A percentile compares a stretch with the other conserved stretches of the same genome.
phyloP scores from a whole-genome alignment of 2,113 vertebrate species.

The sheep (Ovis aries) region DNA sequence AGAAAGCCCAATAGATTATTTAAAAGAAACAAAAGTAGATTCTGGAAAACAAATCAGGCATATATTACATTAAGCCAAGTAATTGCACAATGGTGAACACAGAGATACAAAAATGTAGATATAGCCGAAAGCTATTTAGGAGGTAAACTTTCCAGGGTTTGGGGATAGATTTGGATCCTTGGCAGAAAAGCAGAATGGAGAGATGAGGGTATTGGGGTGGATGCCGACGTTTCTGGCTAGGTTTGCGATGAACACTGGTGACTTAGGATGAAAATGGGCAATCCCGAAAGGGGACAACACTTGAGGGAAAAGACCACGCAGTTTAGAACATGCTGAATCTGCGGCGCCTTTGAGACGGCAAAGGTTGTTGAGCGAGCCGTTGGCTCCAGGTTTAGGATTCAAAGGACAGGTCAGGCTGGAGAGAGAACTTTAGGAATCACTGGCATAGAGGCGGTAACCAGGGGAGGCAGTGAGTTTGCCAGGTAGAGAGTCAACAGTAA shows the following conservation, averaged over 20 bases:
- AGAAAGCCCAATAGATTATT: background rate
- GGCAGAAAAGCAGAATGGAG: background rate
- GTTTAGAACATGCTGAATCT: background rate
- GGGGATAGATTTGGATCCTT: background rate
- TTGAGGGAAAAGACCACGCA: background rate
- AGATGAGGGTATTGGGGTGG: background rate
- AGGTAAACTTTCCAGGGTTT: background rate
- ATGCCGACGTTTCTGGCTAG: background rate
- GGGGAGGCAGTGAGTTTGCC: background rate
- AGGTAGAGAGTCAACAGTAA: background rate
- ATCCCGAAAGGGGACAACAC: background rate
- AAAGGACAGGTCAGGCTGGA: background rate
- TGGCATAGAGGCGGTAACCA: background rate
- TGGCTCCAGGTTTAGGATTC: background rate
- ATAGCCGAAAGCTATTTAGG: background rate
- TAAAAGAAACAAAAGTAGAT: background rate
- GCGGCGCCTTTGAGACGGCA: background rate
- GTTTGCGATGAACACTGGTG: background rate
- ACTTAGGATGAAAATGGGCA: background rate
- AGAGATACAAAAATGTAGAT: background rate
- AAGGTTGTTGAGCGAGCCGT: background rate
- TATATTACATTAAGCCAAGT: background rate
- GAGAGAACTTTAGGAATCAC: background rate
- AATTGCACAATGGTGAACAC: background rate
- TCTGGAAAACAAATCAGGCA: background rate